A percentile compares a stretch with the other conserved stretches of the same genome.
Evolutionary conservation across 2,888 invertebrate species (phyloP).

Genomic region (Limenitis camilla): DNA sequence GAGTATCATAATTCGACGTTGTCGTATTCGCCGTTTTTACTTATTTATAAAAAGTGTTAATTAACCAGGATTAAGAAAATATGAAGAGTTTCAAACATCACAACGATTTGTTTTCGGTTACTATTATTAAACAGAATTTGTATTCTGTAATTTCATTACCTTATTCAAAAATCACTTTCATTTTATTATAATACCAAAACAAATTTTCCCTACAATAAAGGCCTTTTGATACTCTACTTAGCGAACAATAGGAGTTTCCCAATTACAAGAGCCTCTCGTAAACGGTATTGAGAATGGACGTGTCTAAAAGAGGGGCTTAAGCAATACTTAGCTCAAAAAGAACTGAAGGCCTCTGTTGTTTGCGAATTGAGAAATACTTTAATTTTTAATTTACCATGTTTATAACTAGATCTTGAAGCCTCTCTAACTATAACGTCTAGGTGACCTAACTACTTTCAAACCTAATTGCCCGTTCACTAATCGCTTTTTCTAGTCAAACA

Average conservation of each 20-base stretch:
- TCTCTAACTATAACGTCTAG: too few species aligned
- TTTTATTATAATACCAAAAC: neutral
- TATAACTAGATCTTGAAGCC: too few species aligned
- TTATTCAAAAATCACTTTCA: neutral
- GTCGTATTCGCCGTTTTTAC: too few species aligned
- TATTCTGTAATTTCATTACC: neutral
- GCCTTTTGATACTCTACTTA: constrained; percentile 8
- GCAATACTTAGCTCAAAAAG: neutral
- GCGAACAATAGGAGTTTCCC: constrained; percentile 16
- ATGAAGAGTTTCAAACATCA: too few species aligned
- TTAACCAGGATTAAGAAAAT: too few species aligned
- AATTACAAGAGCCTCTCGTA: constrained; percentile 14
- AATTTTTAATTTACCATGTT: too few species aligned
- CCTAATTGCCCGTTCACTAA: too few species aligned
- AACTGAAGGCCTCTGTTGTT: neutral
- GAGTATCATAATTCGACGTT: too few species aligned
- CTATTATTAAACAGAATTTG: neutral
- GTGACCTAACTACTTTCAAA: too few species aligned
- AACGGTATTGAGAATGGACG: constrained; percentile 5
- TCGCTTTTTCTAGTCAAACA: too few species aligned
- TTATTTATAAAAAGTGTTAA: too few species aligned
- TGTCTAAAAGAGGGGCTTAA: constrained; percentile 2
- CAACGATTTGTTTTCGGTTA: too few species aligned
- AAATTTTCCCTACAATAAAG: constrained; percentile 1
- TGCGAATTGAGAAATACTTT: neutral